These are phyloP conservation scores for Pheosia gnoma DNA, from an alignment of 2,888 invertebrate species.

Conservation along the genomic window DNA sequence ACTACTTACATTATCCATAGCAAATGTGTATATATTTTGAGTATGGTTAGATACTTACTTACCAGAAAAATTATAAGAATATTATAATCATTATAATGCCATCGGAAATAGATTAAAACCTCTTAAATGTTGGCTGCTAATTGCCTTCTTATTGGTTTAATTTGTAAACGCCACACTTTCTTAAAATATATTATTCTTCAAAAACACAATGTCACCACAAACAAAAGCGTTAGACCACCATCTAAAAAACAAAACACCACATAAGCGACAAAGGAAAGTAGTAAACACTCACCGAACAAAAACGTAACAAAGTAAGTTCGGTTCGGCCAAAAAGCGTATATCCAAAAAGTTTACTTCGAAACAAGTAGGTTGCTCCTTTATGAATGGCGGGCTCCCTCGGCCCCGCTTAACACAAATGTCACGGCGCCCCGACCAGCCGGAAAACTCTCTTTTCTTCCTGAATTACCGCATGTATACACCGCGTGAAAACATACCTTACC, in stretches of 20 bases:
- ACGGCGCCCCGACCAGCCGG: constrained; percentile 79
- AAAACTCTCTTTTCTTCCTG: constrained; percentile 84
- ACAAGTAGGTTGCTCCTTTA: constrained; percentile 70
- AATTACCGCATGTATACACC: constrained; percentile 59
- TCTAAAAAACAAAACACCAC: constrained; percentile 9
- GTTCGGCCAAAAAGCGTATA: constrained; percentile 46
- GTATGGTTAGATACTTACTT: too few relatives aligned
- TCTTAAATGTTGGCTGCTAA: too few relatives aligned
- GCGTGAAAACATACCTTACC: constrained; percentile 52
- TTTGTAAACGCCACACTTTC: too few relatives aligned
- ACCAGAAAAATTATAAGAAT: too few relatives aligned
- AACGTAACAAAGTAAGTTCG: constrained; percentile 42
- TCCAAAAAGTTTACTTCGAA: constrained; percentile 71
- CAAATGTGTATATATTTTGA: too few relatives aligned
- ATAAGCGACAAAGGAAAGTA: constrained; percentile 23
- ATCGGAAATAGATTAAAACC: too few relatives aligned
- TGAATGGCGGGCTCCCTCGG: constrained; percentile 77
- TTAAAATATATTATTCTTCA: too few relatives aligned
- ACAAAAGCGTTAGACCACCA: constrained; percentile 6
- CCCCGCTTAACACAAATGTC: constrained; percentile 82
- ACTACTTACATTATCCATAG: too few relatives aligned
- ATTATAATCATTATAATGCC: too few relatives aligned
- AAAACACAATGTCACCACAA: background rate
- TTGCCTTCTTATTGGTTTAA: too few relatives aligned
- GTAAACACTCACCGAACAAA: constrained; percentile 17